These are phyloP conservation scores for Pristis pectinata DNA, from an alignment of 2,797 vertebrate species.

Conservation along the genomic window DNA sequence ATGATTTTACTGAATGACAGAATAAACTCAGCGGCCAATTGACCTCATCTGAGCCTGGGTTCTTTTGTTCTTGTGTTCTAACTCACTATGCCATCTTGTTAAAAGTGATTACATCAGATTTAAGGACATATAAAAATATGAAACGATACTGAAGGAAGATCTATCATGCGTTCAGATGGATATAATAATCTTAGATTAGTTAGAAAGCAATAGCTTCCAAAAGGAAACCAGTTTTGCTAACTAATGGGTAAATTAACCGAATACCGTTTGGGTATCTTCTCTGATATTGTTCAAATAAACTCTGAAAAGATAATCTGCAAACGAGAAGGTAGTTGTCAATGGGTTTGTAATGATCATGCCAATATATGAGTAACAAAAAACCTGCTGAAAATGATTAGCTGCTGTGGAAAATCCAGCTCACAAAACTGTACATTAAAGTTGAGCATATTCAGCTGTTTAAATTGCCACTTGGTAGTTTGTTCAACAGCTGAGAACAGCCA, in stretches of 20 bases:
- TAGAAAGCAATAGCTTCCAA: neutral
- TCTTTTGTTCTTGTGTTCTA: too few relatives aligned
- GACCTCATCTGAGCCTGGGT: too few relatives aligned
- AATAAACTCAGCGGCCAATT: too few relatives aligned
- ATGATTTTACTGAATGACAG: too few relatives aligned
- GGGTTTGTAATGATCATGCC: neutral
- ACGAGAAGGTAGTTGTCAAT: neutral
- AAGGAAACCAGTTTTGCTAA: neutral
- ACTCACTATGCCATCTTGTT: neutral
- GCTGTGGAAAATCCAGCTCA: neutral
- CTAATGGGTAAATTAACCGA: neutral
- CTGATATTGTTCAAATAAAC: neutral
- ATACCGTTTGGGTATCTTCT: neutral
- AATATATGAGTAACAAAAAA: neutral
- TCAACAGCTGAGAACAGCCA: neutral
- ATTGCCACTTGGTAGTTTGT: neutral
- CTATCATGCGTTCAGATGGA: neutral
- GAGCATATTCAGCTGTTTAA: neutral
- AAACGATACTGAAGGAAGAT: neutral
- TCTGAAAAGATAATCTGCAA: neutral
- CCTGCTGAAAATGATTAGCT: neutral
- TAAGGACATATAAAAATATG: neutral
- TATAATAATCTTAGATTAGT: neutral
- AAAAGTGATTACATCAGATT: neutral
- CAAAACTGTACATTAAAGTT: neutral